Evolutionary conservation across 1,140 invertebrate species (phyloP), one percentile per base, ranked within the genome.

Genomic region (Drusus annulatus): DNA sequence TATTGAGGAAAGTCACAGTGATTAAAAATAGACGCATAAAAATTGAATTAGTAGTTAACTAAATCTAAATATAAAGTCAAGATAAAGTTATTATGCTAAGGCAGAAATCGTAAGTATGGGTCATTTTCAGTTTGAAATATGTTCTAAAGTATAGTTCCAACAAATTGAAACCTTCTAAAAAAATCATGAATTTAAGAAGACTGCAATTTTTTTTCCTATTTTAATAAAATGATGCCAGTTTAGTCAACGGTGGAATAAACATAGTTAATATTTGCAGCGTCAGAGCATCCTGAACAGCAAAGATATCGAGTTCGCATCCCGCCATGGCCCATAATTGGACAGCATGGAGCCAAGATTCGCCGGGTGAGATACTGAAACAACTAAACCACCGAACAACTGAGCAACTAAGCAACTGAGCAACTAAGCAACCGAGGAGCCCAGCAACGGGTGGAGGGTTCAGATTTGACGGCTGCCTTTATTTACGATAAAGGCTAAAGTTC

Each of bases 401-500:
- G 36, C 36, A 45, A 45, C 36, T 13, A 10, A 45, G 10, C 36
- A 45, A 45, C 36, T 45, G 13, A 45, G 36, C 36, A 45, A 45
- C 36, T 7, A 10, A 45, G 13, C 36, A 45, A 7, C 36, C 36
- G 10, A 45, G n/a, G n/a, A n/a, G n/a, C n/a, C n/a, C n/a, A n/a
- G 17, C 62, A 25, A 31, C 62, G 25, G 56, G 62, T n/a, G 62
- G 65, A 50, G n/a, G 36, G 65, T 69, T 69, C 65, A 45, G 65
- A 69, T 69, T 69, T 69, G 65, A 69, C 65, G 65, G 65, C 65
- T 50, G 65, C 65, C 28, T 69, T 69, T 65, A 69, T 69, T 69
- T 69, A 69, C 65, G 36, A 23, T 36, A 69, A 69, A 51, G 65
- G 65, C 0, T 50, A 50, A 50, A 69, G 65, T 69, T 69, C 65